Conservation (phyloP, 2,888 invertebrate genomes). For the Megalurothrips usitatus region DNA sequence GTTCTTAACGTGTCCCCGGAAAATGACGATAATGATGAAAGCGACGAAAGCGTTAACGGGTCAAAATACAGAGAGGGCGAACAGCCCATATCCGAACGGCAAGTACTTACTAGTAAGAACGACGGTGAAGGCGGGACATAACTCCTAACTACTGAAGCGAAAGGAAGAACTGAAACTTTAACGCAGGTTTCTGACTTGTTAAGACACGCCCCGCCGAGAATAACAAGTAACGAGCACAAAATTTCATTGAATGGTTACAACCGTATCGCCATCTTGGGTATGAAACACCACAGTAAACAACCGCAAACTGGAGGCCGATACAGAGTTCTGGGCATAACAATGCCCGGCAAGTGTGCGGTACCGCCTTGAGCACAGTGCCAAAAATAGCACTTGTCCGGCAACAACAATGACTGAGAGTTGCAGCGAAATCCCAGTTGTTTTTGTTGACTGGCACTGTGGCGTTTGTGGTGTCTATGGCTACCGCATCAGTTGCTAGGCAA, state of each 20-base stretch:
- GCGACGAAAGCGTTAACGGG: too few species aligned
- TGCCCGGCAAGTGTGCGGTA: neutral
- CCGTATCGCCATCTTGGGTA: neutral
- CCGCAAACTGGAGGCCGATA: neutral
- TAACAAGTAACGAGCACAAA: neutral
- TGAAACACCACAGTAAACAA: neutral
- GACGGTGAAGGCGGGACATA: too few species aligned
- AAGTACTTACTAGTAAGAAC: too few species aligned
- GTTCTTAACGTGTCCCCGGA: too few species aligned
- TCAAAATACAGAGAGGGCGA: too few species aligned
- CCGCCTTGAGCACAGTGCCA: neutral
- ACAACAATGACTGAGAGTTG: neutral
- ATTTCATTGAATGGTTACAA: neutral
- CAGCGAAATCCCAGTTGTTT: conserved; percentile 35
- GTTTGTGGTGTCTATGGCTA: conserved; percentile 41
- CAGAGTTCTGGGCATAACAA: neutral
- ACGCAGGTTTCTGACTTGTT: too few species aligned
- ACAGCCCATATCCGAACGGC: too few species aligned
- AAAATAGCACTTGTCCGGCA: conserved; percentile 8
- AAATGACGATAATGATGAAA: too few species aligned
- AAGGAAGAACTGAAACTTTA: too few species aligned
- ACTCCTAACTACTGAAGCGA: too few species aligned
- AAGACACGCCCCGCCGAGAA: too few species aligned
- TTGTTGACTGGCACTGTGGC: conserved; percentile 37
- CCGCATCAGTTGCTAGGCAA: conserved; percentile 41